Conservation (phyloP, 2,888 invertebrate genomes). For the Lepas anatifera region DNA sequence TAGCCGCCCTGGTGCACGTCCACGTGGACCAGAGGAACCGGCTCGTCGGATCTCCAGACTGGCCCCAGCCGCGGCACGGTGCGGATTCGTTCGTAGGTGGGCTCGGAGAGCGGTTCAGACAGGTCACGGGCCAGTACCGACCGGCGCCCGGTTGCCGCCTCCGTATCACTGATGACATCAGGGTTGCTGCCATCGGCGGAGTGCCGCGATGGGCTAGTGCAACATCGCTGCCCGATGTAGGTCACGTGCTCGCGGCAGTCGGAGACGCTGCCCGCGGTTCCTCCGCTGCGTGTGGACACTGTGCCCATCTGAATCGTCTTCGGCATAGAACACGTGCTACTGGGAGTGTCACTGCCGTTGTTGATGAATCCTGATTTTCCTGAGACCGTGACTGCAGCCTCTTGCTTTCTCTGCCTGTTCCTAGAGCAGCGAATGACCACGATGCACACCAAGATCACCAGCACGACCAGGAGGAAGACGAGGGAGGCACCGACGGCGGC, state of each 20-base stretch:
- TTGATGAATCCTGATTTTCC: not conserved
- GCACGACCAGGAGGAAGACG: not conserved
- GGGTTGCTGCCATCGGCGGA: not conserved
- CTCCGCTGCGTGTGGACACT: not conserved
- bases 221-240: not conserved
- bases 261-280: not conserved
- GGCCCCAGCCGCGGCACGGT: not conserved
- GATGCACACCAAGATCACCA: constrained; percentile 21
- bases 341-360: not conserved
- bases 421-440: constrained; percentile 21
- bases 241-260: not conserved
- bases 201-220: not conserved
- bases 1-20: not conserved
- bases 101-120: not conserved
- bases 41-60: not conserved
- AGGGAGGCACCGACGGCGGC: constrained; percentile 15
- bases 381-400: constrained; percentile 8
- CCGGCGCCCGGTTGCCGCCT: not conserved
- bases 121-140: too few relatives aligned
- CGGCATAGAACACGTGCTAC: constrained; percentile 21
- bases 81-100: not conserved
- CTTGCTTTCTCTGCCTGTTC: constrained; percentile 17
- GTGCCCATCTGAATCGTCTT: constrained; percentile 24
- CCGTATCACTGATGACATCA: not conserved
- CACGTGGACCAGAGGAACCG: not conserved